These are phyloP conservation scores for Brevimyrus niger DNA, from an alignment of 2,113 vertebrate genomes.

Conservation along the genomic window DNA sequence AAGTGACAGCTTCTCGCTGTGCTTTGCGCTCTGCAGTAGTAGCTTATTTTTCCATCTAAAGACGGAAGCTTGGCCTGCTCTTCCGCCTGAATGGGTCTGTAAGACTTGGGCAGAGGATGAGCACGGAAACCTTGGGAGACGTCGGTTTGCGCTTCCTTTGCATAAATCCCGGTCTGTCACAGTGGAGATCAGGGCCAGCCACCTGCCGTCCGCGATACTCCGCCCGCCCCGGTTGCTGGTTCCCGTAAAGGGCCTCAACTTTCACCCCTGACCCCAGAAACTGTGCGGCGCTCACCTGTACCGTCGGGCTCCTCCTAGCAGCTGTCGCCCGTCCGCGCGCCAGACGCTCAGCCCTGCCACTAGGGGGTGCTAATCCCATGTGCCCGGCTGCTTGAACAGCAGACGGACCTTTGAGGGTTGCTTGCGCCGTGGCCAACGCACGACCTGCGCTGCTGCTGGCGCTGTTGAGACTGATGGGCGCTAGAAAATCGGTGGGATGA, in stretches of 20 bases:
- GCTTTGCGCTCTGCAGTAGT: not conserved
- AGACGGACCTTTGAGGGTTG: not conserved
- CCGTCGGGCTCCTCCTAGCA: not conserved
- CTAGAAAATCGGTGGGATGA: not conserved
- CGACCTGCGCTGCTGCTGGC: not conserved
- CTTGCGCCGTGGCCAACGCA: not conserved
- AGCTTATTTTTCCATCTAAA: not conserved
- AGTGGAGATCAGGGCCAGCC: not conserved
- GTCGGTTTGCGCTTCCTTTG: not conserved
- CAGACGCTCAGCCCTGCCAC: not conserved
- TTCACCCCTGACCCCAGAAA: not conserved
- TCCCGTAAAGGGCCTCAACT: not conserved
- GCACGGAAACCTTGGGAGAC: not conserved
- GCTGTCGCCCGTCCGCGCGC: not conserved
- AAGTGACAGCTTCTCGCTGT: not conserved
- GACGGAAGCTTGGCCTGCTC: not conserved
- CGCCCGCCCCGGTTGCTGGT: not conserved
- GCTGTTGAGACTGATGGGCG: not conserved
- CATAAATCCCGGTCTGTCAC: not conserved
- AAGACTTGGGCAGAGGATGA: not conserved
- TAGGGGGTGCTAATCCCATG: not conserved
- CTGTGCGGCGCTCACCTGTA: not conserved
- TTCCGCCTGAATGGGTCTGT: not conserved
- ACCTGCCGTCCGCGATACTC: not conserved
- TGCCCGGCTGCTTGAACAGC: not conserved